Conservation (phyloP, 2,888 invertebrate genomes). For the Adineta ricciae region DNA sequence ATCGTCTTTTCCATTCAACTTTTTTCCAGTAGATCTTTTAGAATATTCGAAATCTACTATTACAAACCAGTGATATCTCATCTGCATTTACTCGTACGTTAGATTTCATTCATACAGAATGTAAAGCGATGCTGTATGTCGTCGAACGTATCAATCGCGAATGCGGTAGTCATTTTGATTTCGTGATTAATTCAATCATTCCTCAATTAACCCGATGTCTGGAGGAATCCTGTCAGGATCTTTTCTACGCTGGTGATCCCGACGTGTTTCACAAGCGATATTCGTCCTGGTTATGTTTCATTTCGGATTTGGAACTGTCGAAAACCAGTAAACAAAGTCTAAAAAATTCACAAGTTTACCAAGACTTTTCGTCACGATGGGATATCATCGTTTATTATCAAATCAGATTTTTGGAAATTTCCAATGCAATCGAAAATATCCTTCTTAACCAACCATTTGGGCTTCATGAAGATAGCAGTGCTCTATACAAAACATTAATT, state of each 20-base stretch:
- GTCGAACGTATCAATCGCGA: not conserved
- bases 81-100: not conserved
- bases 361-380: slow-evolving; percentile 72
- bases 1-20: not conserved
- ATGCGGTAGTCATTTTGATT: slow-evolving; percentile 55
- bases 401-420: slow-evolving; percentile 84
- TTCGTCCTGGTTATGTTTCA: slow-evolving; percentile 22
- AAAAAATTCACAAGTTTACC: slow-evolving; percentile 46
- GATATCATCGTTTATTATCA: slow-evolving; percentile 93
- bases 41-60: not conserved
- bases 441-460: slow-evolving; percentile 42
- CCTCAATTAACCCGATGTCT: slow-evolving; percentile 59
- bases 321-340: slow-evolving; percentile 49
- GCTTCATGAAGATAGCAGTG: not conserved
- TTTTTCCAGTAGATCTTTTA: not conserved
- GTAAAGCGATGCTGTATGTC: not conserved
- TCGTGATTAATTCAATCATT: slow-evolving; percentile 77
- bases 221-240: slow-evolving; percentile 61
- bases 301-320: slow-evolving; percentile 4
- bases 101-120: slow-evolving; percentile 19
- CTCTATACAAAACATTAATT: not conserved
- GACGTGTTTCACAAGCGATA: slow-evolving; percentile 61
- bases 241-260: slow-evolving; percentile 84
- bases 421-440: slow-evolving; percentile 58
- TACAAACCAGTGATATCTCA: not conserved